Base-by-base conservation (phyloP, 2,113 vertebrate species). In the Gambusia holbrooki region DNA sequence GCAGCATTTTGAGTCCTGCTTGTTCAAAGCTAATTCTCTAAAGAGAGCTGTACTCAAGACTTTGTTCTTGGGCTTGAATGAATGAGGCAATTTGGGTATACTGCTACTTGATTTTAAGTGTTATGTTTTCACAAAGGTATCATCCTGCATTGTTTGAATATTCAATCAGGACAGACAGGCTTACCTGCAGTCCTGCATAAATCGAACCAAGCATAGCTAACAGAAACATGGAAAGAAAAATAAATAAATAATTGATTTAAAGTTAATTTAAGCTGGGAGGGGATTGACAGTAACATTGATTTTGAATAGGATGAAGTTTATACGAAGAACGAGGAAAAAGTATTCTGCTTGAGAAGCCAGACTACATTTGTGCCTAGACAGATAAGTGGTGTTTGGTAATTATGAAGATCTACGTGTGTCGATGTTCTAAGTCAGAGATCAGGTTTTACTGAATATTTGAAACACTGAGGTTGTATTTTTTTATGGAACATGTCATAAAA, bases 1-100 rank as follows among this genome's bases (percentile, higher is more conserved):
- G 42, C 67, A 69, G 32, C 35, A 27, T 71, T 19, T 58, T 62
- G 48, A 51, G 35, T 37, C 35, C 10, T 37, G 35, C 35, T 37
- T 37, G 35, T 37, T 37, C 35, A 37, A 3, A 37, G 35, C 35
- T 3, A 37, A 85, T 69, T 62, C 29, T 48, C 66, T 54, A 51
- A 69, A 63, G 14, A 66, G 27, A 77, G 40, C 28, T 58, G 72
- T 66, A 69, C 54, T 40, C 62, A 51, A 45, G 14, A 29, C 27
- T 54, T 17, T 83, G 32, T 33, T 25, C 28, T 62, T 27, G 30
- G 29, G 62, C n/a, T 29, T 27, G 58, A 37, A 37, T 74, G 25
- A 82, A 82, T 65, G 61, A 81, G 33, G 51, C 25, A 54, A 27
- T 19, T 14, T 64, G 22, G 27, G 12, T 37, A 35, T 70, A 70